phyloP scores from a whole-genome alignment of 1,140 invertebrate genomes.

The Drosophila subobscura region DNA sequence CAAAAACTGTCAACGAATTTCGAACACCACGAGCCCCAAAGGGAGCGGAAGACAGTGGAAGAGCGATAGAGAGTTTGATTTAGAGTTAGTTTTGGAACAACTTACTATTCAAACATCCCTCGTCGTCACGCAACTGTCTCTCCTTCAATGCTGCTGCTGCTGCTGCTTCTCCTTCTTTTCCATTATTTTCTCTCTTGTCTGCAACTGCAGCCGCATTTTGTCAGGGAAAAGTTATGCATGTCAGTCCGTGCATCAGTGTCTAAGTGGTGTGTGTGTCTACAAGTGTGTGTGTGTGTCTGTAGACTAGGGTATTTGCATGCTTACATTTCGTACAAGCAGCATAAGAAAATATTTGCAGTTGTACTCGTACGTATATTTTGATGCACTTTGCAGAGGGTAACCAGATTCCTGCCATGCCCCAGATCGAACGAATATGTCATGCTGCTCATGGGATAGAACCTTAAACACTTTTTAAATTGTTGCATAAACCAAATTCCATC shows the following conservation, averaged over 20 bases:
- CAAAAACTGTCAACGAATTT: slow-evolving; percentile 5
- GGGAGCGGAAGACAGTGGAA: no score
- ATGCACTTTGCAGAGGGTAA: no score
- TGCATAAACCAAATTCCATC: no score
- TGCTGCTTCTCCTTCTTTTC: background rate
- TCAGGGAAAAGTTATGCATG: slow-evolving; percentile 39
- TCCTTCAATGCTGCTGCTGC: background rate
- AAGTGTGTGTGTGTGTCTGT: slow-evolving; percentile 18
- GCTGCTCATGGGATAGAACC: no score
- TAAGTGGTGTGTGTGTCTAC: slow-evolving; percentile 14
- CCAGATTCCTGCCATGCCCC: background rate
- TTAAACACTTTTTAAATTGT: no score
- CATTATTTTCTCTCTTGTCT: slow-evolving; percentile 31
- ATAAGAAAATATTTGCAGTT: slow-evolving; percentile 78
- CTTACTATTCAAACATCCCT: slow-evolving; percentile 31
- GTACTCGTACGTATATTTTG: slow-evolving; percentile 40
- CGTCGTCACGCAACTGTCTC: slow-evolving; percentile 38
- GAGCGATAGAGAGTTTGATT: slow-evolving; percentile 17
- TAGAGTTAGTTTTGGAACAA: background rate
- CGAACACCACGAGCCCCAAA: no score
- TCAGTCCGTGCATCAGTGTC: slow-evolving; percentile 13
- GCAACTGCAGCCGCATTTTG: slow-evolving; percentile 49
- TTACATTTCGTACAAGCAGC: slow-evolving; percentile 74
- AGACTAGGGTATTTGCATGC: slow-evolving; percentile 62
- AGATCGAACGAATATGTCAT: no score